Evolutionary conservation across 2,113 vertebrate genomes (phyloP).

Genomic region (Channa argus): DNA sequence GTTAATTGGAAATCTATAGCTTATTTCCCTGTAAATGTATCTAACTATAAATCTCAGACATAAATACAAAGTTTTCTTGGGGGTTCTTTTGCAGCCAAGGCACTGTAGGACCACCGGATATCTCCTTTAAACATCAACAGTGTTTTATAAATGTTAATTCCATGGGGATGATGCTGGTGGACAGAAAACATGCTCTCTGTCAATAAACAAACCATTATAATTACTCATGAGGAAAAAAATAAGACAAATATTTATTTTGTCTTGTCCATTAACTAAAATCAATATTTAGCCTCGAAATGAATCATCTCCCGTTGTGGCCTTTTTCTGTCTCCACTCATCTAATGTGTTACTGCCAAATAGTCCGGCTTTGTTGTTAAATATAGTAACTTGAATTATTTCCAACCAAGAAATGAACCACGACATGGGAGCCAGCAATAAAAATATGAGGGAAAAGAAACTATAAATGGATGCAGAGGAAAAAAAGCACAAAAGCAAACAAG

Average conservation of each 20-base stretch:
- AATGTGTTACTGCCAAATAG: not conserved
- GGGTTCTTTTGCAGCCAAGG: not conserved
- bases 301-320: conserved; percentile 3
- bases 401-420: not conserved
- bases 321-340: not conserved
- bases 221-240: conserved; percentile 26
- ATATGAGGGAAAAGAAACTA: too few species aligned
- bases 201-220: conserved; percentile 49
- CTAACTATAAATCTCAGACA: too few species aligned
- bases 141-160: conserved; percentile 58
- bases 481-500: not conserved
- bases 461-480: not conserved
- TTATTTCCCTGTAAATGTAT: too few species aligned
- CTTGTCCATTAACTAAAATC: conserved; percentile 10
- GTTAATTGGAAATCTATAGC: too few species aligned
- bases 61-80: not conserved
- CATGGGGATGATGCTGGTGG: conserved; percentile 15
- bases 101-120: conserved; percentile 31
- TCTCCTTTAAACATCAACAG: conserved; percentile 51
- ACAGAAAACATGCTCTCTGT: conserved; percentile 16
- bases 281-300: not conserved
- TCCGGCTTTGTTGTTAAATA: not conserved
- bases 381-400: not conserved
- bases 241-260: conserved; percentile 23
- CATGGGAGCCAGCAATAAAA: too few species aligned